phyloP scores from a whole-genome alignment of 2,888 invertebrate species.

The Drosophila affinis region DNA sequence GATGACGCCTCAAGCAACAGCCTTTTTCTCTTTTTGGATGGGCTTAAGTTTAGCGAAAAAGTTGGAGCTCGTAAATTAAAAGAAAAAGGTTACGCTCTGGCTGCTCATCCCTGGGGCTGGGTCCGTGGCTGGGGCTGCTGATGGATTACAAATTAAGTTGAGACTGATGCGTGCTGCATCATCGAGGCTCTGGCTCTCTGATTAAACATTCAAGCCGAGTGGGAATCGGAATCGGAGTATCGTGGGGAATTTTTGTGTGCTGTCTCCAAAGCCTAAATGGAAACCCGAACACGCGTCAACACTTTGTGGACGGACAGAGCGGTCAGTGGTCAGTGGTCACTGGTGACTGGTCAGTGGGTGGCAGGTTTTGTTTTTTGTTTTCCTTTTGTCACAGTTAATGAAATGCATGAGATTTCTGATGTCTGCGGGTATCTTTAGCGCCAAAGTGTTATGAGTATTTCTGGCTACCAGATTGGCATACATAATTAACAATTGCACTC shows the following conservation, averaged over 20 bases:
- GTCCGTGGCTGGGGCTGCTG: conserved; percentile 33
- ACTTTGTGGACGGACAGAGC: conserved; percentile 35
- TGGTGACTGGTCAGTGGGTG: conserved; percentile 56
- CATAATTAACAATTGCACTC: conserved; percentile 68
- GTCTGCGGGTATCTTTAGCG: conserved; percentile 34
- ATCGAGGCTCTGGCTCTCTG: conserved; percentile 33
- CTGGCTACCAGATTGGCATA: conserved; percentile 66
- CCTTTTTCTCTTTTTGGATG: conserved; percentile 21
- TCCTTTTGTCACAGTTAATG: conserved; percentile 53
- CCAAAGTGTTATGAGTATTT: conserved; percentile 67
- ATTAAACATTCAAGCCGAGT: conserved; percentile 68
- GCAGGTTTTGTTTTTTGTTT: not conserved
- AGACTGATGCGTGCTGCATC: conserved; percentile 59
- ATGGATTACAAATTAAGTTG: conserved; percentile 70
- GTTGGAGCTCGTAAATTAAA: conserved; percentile 34
- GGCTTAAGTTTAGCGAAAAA: conserved; percentile 15
- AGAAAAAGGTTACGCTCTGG: conserved; percentile 43
- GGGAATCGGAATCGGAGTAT: conserved; percentile 34
- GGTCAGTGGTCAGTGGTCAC: conserved; percentile 23
- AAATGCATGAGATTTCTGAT: conserved; percentile 57
- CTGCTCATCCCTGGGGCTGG: conserved; percentile 19
- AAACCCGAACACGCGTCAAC: conserved; percentile 73
- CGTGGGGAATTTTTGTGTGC: conserved; percentile 33
- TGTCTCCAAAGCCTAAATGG: conserved; percentile 59
- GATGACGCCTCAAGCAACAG: conserved; percentile 54